Evolutionary conservation across 2,113 vertebrate genomes (phyloP).

Genomic region (Oreocharis arfaki): DNA sequence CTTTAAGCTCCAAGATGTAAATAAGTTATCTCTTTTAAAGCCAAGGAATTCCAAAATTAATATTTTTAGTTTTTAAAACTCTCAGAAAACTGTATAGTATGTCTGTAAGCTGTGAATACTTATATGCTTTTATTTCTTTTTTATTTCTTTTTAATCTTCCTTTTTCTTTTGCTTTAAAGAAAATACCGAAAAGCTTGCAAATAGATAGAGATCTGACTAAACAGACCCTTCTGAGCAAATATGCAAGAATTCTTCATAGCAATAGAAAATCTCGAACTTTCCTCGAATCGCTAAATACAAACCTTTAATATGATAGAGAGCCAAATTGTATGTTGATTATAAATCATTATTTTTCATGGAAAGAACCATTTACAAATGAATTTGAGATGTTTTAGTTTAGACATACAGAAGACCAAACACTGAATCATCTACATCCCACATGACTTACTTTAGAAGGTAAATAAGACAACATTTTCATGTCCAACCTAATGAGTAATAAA

Average conservation of each 20-base stretch:
- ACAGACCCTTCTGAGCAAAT: not conserved
- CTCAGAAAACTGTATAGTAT: not conserved
- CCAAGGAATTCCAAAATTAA: not conserved
- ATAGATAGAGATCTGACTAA: not conserved
- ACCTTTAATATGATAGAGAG: not conserved
- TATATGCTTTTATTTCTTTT: not conserved
- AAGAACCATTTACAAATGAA: not conserved
- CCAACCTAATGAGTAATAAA: not conserved
- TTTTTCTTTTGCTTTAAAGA: not conserved
- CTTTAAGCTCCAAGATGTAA: not conserved
- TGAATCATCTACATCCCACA: not conserved
- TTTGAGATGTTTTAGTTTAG: not conserved
- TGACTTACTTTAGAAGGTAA: not conserved
- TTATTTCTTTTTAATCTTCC: not conserved
- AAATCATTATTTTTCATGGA: not conserved
- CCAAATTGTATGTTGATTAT: not conserved
- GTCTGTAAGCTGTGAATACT: not conserved
- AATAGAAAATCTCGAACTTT: not conserved
- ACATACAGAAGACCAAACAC: not conserved
- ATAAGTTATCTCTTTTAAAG: not conserved
- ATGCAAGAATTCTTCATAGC: not conserved
- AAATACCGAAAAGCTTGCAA: not conserved
- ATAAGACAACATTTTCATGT: not conserved
- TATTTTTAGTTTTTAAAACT: not conserved
- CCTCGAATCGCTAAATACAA: not conserved